phyloP scores from a whole-genome alignment of 2,888 invertebrate genomes.

The Meteorus cinctellus region DNA sequence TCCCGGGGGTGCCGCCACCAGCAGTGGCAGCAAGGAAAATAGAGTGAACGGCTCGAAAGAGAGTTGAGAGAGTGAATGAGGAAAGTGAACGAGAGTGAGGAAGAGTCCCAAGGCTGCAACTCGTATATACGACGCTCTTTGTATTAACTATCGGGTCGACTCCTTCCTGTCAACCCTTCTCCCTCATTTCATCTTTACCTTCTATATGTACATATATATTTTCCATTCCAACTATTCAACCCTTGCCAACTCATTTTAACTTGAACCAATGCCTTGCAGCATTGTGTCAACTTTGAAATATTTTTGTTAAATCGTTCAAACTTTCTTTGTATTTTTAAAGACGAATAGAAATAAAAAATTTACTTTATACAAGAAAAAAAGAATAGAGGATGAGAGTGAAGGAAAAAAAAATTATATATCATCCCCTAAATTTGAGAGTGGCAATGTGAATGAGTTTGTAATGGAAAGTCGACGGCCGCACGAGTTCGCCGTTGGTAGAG shows the following conservation, averaged over 20 bases:
- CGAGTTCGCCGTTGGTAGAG: slow-evolving; percentile 67
- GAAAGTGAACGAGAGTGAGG: slow-evolving; percentile 49
- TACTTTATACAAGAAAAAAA: neutral
- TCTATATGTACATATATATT: slow-evolving; percentile 32
- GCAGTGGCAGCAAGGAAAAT: slow-evolving; percentile 56
- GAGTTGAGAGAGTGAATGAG: slow-evolving; percentile 40
- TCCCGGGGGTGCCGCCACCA: slow-evolving; percentile 61
- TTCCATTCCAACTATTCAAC: slow-evolving; percentile 41
- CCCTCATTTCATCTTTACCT: slow-evolving; percentile 57
- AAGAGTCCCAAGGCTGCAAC: slow-evolving; percentile 56
- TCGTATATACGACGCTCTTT: slow-evolving; percentile 68
- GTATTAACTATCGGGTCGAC: slow-evolving; percentile 67
- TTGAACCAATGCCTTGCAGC: slow-evolving; percentile 21
- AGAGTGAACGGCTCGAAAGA: slow-evolving; percentile 51
- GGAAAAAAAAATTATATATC: slow-evolving; percentile 2
- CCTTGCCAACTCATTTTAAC: slow-evolving; percentile 43
- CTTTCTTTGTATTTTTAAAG: slow-evolving; percentile 19
- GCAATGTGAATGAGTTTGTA: slow-evolving; percentile 6
- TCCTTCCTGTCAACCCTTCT: slow-evolving; percentile 58
- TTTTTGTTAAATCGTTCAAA: slow-evolving; percentile 21
- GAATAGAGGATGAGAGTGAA: slow-evolving; percentile 18
- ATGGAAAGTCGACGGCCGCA: slow-evolving; percentile 48
- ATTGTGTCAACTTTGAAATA: slow-evolving; percentile 30
- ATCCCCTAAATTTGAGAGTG: slow-evolving; percentile 18
- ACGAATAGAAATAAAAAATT: slow-evolving; percentile 27